These are phyloP conservation scores for Resseliella maxima DNA, from an alignment of 2,888 invertebrate species.

Conservation along the genomic window DNA sequence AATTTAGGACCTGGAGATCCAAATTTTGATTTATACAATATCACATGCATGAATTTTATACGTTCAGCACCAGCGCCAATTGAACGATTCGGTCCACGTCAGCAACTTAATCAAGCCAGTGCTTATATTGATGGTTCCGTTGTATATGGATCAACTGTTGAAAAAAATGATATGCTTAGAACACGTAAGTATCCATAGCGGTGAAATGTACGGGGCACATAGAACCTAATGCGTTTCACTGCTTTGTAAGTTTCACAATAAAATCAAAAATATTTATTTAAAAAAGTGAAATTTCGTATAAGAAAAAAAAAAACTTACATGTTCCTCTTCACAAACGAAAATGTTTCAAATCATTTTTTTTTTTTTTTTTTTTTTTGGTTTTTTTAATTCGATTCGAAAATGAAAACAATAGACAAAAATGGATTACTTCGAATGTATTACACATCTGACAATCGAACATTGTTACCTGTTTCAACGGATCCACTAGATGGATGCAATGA, in stretches of 20 bases:
- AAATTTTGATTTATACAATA: slow-evolving; percentile 74
- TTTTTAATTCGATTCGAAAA: too few relatives aligned
- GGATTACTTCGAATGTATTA: slow-evolving; percentile 76
- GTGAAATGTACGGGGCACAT: too few relatives aligned
- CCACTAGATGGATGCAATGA: slow-evolving; percentile 83
- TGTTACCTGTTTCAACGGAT: slow-evolving; percentile 78
- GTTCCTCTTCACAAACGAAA: too few relatives aligned
- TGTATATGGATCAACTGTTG: slow-evolving; percentile 78
- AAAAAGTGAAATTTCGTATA: slow-evolving; percentile 58
- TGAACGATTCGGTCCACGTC: slow-evolving; percentile 81
- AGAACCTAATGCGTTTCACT: too few relatives aligned
- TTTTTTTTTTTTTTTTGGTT: too few relatives aligned
- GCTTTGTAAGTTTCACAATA: too few relatives aligned
- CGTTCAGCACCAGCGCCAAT: slow-evolving; percentile 83
- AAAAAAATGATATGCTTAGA: slow-evolving; percentile 70
- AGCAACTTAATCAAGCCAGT: slow-evolving; percentile 87
- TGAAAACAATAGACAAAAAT: slow-evolving; percentile 62
- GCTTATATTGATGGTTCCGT: slow-evolving; percentile 87
- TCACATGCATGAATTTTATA: slow-evolving; percentile 87
- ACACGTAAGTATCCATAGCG: slow-evolving; percentile 61
- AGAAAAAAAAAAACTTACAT: slow-evolving; percentile 57
- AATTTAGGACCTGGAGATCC: slow-evolving; percentile 75
- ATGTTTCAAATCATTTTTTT: too few relatives aligned
- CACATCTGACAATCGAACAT: slow-evolving; percentile 73
- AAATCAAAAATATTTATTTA: too few relatives aligned